A percentile compares a stretch with the other conserved stretches of the same genome.
These are phyloP conservation scores for Okamejei kenojei DNA, from an alignment of 2,797 vertebrate genomes.

Conservation along the genomic window DNA sequence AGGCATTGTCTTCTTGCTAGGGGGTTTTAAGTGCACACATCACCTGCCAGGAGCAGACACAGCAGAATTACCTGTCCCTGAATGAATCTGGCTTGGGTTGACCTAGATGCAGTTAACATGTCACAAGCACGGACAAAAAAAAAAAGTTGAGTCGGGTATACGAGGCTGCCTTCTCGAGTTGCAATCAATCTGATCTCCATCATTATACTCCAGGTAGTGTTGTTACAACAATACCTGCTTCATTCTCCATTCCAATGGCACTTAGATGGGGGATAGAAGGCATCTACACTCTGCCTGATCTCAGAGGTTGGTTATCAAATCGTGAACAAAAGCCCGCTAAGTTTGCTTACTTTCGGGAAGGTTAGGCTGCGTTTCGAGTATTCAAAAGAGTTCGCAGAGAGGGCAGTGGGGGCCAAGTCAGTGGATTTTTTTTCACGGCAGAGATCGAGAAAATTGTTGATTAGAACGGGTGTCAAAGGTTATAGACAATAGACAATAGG, in stretches of 20 bases:
- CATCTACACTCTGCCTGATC: background rate
- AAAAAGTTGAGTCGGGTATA: background rate
- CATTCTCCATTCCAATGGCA: constrained; percentile 22
- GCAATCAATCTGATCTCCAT: constrained; percentile 21
- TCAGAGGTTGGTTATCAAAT: background rate
- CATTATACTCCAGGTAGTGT: background rate
- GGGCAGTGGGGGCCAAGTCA: too few species aligned
- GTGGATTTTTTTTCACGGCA: too few species aligned
- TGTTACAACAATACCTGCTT: constrained; percentile 24
- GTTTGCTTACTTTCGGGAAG: too few species aligned
- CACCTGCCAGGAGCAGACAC: constrained; percentile 9
- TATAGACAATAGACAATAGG: too few species aligned
- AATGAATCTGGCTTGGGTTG: background rate
- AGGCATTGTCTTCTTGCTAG: background rate
- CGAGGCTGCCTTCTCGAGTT: constrained; percentile 23
- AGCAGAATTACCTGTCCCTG: background rate
- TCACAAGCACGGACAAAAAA: constrained; percentile 26
- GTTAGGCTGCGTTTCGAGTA: too few species aligned
- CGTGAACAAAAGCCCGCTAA: background rate
- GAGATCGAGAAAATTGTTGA: too few species aligned
- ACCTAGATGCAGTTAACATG: constrained; percentile 35
- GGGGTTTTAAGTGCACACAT: constrained; percentile 8
- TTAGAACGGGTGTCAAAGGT: too few species aligned
- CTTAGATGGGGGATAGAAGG: background rate
- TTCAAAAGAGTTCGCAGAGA: too few species aligned